Evolutionary conservation across 2,888 invertebrate genomes (phyloP).

Genomic region (Dicyrtoma fusca): DNA sequence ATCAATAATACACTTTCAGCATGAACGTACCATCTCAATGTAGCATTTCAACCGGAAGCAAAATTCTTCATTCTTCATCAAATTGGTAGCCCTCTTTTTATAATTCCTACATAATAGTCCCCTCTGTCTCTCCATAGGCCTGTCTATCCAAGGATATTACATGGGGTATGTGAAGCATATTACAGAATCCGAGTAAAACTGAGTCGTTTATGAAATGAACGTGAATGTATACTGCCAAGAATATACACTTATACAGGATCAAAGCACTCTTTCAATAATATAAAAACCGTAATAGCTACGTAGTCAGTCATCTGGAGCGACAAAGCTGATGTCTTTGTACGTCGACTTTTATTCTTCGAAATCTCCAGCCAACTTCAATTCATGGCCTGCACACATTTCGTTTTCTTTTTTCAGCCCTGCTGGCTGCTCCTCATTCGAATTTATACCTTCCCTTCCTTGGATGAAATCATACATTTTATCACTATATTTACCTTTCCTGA

Average conservation of each 20-base stretch:
- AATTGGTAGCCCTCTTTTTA: conserved; percentile 25
- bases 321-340: conserved; percentile 17
- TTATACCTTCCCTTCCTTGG: conserved; percentile 11
- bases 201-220: neutral
- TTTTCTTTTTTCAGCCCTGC: neutral
- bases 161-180: too few relatives aligned
- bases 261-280: conserved; percentile 28
- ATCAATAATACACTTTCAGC: conserved; percentile 32
- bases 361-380: neutral
- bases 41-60: conserved; percentile 35
- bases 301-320: conserved; percentile 26
- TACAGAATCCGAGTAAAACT: too few relatives aligned
- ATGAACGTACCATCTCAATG: conserved; percentile 28
- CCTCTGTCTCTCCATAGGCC: neutral
- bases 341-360: conserved; percentile 12
- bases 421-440: conserved; percentile 4
- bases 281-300: conserved; percentile 17
- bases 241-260: conserved; percentile 31
- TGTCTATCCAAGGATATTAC: too few relatives aligned
- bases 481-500: conserved; percentile 25
- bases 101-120: conserved; percentile 15
- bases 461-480: conserved; percentile 11
- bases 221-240: conserved; percentile 13
- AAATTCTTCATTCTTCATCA: conserved; percentile 38
- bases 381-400: neutral